A percentile compares a stretch with the other conserved stretches of the same genome.
phyloP scores from a whole-genome alignment of 2,113 vertebrate species.

The Xiphias gladius region DNA sequence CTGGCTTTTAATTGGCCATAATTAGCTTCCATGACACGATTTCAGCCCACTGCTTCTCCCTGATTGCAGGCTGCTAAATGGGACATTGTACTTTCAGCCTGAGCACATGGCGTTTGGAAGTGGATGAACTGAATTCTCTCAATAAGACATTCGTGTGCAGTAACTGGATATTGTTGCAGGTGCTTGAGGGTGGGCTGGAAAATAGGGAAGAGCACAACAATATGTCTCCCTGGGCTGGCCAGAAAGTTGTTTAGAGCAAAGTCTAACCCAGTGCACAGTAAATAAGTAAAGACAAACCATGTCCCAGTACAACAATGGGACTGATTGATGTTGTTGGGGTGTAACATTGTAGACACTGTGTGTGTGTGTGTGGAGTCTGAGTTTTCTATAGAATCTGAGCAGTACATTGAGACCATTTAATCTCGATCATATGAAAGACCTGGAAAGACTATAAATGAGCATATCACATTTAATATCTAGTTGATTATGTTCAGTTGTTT shows the following conservation, averaged over 20 bases:
- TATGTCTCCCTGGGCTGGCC: slow-evolving; percentile 38
- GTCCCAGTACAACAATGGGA: slow-evolving; percentile 54
- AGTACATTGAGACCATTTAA: not conserved
- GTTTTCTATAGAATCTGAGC: not conserved
- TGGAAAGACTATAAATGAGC: not conserved
- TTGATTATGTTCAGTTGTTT: not conserved
- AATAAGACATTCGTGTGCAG: slow-evolving; percentile 41
- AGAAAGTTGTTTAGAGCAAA: slow-evolving; percentile 60
- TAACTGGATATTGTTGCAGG: slow-evolving; percentile 48
- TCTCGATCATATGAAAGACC: not conserved
- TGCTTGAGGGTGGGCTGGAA: slow-evolving; percentile 46
- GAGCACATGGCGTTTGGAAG: slow-evolving; percentile 18
- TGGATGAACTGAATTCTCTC: slow-evolving; percentile 35
- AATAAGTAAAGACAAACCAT: slow-evolving; percentile 64
- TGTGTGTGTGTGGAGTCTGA: slow-evolving; percentile 14
- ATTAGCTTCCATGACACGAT: slow-evolving; percentile 88
- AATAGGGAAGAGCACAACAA: slow-evolving; percentile 52
- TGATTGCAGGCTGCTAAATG: slow-evolving; percentile 72
- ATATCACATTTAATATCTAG: not conserved
- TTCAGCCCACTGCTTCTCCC: slow-evolving; percentile 57
- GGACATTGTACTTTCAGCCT: slow-evolving; percentile 42
- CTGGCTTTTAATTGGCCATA: slow-evolving; percentile 87
- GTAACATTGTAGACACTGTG: not conserved
- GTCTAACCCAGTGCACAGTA: slow-evolving; percentile 51
- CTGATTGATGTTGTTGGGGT: slow-evolving; percentile 50